phyloP scores from a whole-genome alignment of 53 echinoderm and acorn worm genomes.

The Crossaster papposus region DNA sequence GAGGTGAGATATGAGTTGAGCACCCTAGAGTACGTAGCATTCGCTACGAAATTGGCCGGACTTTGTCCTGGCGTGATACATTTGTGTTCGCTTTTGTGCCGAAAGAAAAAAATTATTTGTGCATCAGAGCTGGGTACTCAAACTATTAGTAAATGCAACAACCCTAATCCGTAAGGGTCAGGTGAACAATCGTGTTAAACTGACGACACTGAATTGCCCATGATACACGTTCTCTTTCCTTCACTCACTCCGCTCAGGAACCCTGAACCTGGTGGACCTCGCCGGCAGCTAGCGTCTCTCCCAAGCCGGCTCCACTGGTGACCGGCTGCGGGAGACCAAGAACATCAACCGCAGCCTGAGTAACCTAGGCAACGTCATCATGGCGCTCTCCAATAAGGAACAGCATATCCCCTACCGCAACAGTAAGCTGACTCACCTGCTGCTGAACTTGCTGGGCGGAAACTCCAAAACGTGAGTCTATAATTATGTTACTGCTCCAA shows the following conservation, averaged over 20 bases:
- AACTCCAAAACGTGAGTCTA: constrained; percentile 96
- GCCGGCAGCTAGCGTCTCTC: constrained; percentile 94
- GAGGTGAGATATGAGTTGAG: too few relatives aligned
- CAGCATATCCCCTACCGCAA: constrained; percentile 91
- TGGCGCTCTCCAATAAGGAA: constrained; percentile 92
- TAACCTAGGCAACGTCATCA: constrained; percentile 95
- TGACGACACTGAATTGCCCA: too few relatives aligned
- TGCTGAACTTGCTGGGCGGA: constrained; percentile 89
- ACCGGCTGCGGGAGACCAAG: constrained; percentile 86
- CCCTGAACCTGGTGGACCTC: constrained; percentile 87
- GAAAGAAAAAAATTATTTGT: too few relatives aligned
- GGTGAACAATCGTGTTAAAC: too few relatives aligned
- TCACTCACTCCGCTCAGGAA: constrained; percentile 65
- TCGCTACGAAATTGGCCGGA: too few relatives aligned
- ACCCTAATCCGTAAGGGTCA: too few relatives aligned
- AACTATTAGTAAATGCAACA: too few relatives aligned
- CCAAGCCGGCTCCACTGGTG: constrained; percentile 77
- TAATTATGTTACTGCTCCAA: too few relatives aligned
- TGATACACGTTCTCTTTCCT: background rate
- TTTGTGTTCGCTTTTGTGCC: too few relatives aligned
- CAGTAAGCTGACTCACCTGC: constrained; percentile 88
- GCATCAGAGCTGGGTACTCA: too few relatives aligned
- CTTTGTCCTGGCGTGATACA: too few relatives aligned
- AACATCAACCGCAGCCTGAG: constrained; percentile 93
- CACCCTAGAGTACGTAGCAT: too few relatives aligned